Percentiles rank a stretch among this genome's conserved stretches.
These are phyloP conservation scores for Busseola fusca DNA, from an alignment of 2,888 invertebrate genomes.

Conservation along the genomic window DNA sequence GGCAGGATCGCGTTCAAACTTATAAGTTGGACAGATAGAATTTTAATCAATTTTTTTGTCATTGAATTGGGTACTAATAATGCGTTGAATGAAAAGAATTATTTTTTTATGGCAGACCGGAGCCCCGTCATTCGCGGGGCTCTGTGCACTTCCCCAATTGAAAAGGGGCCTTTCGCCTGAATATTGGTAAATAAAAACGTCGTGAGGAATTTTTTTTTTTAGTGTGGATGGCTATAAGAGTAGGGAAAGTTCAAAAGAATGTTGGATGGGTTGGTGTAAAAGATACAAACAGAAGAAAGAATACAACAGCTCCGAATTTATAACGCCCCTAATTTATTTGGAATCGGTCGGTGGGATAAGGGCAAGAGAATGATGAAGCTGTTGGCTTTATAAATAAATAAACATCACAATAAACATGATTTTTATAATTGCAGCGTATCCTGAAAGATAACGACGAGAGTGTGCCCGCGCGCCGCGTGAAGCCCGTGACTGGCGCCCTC, in stretches of 20 bases:
- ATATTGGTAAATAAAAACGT: neutral
- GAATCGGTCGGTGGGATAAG: no score
- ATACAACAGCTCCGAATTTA: no score
- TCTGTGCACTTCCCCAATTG: neutral
- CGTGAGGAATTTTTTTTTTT: neutral
- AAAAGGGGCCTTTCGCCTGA: neutral
- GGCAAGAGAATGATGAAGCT: no score
- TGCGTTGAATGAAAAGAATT: no score
- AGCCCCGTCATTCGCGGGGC: no score
- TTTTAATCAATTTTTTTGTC: no score
- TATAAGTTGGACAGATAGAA: no score
- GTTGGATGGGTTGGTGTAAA: neutral
- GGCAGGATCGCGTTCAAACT: no score
- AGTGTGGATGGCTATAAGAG: neutral
- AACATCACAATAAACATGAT: neutral
- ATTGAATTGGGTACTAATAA: no score
- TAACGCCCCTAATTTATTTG: no score
- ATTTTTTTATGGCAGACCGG: no score
- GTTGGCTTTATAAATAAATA: neutral
- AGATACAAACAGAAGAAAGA: no score
- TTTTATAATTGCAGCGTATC: constrained; percentile 91
- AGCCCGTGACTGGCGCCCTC: constrained; percentile 91
- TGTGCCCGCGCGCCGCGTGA: constrained; percentile 93
- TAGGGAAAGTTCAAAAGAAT: neutral
- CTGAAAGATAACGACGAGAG: constrained; percentile 93